phyloP scores from a whole-genome alignment of 1,140 invertebrate species.

The Drosophila sp. region DNA sequence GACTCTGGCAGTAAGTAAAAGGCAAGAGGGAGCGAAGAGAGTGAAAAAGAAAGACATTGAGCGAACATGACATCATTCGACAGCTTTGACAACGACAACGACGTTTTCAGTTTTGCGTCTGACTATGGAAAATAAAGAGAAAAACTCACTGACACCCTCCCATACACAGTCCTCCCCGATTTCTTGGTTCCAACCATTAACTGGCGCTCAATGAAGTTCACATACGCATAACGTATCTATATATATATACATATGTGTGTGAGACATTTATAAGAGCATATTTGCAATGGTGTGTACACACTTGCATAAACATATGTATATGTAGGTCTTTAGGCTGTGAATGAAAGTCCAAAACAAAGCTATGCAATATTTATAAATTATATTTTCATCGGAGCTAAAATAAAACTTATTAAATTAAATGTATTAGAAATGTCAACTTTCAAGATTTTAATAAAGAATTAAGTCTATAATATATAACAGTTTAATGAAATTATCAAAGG shows the following conservation, averaged over 20 bases:
- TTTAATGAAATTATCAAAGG: no score
- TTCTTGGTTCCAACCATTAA: slow-evolving; percentile 31
- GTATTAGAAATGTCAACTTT: not conserved
- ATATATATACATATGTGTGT: slow-evolving; percentile 20
- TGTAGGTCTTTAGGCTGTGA: slow-evolving; percentile 17
- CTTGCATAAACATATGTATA: no score
- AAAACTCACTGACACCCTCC: slow-evolving; percentile 8
- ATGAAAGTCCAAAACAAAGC: slow-evolving; percentile 55
- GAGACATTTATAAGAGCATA: slow-evolving; percentile 57
- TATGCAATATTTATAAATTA: slow-evolving; percentile 13
- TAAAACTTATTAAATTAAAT: not conserved
- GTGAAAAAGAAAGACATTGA: slow-evolving; percentile 32
- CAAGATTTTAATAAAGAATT: not conserved
- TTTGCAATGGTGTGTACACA: slow-evolving; percentile 48
- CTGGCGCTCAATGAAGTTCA: slow-evolving; percentile 39
- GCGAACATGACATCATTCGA: slow-evolving; percentile 74
- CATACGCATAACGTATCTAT: slow-evolving; percentile 21
- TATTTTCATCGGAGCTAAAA: slow-evolving; percentile 1
- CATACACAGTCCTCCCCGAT: not conserved
- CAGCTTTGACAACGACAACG: slow-evolving; percentile 55
- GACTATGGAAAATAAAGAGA: slow-evolving; percentile 27
- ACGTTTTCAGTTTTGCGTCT: slow-evolving; percentile 66
- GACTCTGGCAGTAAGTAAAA: not conserved
- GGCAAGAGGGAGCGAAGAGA: slow-evolving; percentile 1
- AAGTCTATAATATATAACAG: no score